Percentiles rank a stretch among this genome's conserved stretches.
Conservation (phyloP, 2,113 vertebrate genomes). For the Taxidea taxus region DNA sequence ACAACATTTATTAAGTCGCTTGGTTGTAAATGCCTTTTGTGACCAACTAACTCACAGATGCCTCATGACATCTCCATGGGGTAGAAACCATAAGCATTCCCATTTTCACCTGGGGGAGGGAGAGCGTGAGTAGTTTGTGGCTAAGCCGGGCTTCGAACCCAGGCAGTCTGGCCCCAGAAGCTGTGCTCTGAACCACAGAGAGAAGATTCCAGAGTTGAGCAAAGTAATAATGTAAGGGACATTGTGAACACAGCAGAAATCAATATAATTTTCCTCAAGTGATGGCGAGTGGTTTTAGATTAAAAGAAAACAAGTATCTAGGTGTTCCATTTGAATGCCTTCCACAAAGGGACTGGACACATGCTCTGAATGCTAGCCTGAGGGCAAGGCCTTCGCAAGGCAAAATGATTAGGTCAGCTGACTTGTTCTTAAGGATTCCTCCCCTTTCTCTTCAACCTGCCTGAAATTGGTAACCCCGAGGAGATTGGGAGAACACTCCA, state of each 20-base stretch:
- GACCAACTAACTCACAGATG: neutral
- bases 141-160: neutral
- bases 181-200: neutral
- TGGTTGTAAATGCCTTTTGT: neutral
- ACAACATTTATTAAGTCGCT: neutral
- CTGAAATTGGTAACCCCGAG: neutral
- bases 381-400: neutral
- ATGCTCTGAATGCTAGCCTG: neutral
- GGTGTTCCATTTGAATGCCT: neutral
- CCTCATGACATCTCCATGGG: accelerated
- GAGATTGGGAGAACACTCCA: neutral
- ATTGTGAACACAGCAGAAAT: neutral
- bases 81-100: neutral
- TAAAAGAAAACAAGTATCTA: neutral
- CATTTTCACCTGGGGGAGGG: neutral
- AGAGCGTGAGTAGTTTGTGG: neutral
- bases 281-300: neutral
- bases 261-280: neutral
- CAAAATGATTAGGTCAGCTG: neutral
- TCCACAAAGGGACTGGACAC: neutral
- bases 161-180: neutral
- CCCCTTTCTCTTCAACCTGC: neutral
- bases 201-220: neutral
- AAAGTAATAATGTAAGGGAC: neutral
- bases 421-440: neutral